Evolutionary conservation across 2,113 vertebrate species (phyloP).

Genomic region (Ictalurus furcatus): DNA sequence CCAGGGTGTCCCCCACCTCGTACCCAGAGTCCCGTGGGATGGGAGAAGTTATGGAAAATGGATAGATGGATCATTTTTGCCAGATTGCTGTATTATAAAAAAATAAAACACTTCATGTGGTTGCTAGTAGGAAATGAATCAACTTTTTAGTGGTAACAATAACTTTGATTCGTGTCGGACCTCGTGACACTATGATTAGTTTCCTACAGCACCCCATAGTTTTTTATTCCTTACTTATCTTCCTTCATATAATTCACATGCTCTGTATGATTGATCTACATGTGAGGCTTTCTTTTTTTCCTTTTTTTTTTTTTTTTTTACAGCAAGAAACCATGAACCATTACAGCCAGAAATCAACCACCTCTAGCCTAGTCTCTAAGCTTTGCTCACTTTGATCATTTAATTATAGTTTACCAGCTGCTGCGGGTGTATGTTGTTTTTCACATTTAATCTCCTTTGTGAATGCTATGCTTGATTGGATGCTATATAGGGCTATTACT

Average conservation of each 20-base stretch:
- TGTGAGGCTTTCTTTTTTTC: not conserved
- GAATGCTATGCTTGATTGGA: not conserved
- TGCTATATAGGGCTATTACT: conserved; percentile 4
- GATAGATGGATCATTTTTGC: not conserved
- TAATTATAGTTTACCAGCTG: conserved; percentile 14
- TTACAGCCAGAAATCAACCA: not conserved
- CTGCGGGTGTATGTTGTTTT: not conserved
- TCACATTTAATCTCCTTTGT: not conserved
- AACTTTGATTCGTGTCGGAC: too few relatives aligned
- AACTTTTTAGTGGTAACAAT: not conserved
- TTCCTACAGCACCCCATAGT: not conserved
- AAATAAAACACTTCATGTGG: not conserved
- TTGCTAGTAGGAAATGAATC: not conserved
- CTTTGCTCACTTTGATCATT: conserved; percentile 1
- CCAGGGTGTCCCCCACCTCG: too few relatives aligned
- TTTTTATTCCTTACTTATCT: not conserved
- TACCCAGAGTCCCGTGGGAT: too few relatives aligned
- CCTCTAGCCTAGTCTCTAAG: not conserved
- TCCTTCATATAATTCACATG: not conserved
- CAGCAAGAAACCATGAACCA: not conserved
- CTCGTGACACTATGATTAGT: not conserved
- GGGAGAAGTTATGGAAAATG: too few relatives aligned
- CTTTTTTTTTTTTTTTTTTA: not conserved
- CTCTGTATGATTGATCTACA: not conserved
- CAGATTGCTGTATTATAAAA: not conserved